Evolutionary conservation across 2,113 vertebrate species (phyloP).

Genomic region (Coptodon rendalli): DNA sequence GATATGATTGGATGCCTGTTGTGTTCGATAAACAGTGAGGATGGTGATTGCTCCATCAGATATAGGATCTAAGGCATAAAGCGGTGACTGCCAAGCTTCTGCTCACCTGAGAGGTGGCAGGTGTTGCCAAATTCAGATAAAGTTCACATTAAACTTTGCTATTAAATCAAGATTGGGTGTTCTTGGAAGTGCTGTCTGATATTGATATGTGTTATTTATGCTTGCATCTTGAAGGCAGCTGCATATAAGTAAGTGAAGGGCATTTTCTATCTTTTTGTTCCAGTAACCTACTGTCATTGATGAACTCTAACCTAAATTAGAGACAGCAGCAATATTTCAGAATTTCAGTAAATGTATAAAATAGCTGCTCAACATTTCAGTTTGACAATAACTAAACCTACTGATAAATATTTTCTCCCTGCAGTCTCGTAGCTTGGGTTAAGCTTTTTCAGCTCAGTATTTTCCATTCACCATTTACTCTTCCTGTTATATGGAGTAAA

Average conservation of each 20-base stretch:
- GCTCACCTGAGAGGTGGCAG: not conserved
- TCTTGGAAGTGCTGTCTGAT: not conserved
- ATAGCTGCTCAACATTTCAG: not conserved
- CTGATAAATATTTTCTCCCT: not conserved
- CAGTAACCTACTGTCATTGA: not conserved
- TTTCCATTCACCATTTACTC: not conserved
- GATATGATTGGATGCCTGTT: conserved; percentile 20
- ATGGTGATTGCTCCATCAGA: not conserved
- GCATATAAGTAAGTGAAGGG: not conserved
- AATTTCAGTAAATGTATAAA: not conserved
- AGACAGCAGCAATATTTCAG: not conserved
- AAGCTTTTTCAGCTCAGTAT: not conserved
- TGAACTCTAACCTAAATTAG: not conserved
- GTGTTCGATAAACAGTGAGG: not conserved
- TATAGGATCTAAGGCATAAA: not conserved
- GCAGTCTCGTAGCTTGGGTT: not conserved
- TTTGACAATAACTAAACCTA: not conserved
- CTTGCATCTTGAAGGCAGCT: not conserved
- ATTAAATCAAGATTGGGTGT: not conserved
- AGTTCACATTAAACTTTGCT: not conserved
- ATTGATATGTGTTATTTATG: not conserved
- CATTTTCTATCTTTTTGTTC: not conserved
- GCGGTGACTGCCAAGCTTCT: not conserved
- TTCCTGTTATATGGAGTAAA: not conserved
- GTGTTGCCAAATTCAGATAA: not conserved